Evolutionary conservation across 1,140 invertebrate species (phyloP).

Genomic region (Rhynchophorus ferrugineus): DNA sequence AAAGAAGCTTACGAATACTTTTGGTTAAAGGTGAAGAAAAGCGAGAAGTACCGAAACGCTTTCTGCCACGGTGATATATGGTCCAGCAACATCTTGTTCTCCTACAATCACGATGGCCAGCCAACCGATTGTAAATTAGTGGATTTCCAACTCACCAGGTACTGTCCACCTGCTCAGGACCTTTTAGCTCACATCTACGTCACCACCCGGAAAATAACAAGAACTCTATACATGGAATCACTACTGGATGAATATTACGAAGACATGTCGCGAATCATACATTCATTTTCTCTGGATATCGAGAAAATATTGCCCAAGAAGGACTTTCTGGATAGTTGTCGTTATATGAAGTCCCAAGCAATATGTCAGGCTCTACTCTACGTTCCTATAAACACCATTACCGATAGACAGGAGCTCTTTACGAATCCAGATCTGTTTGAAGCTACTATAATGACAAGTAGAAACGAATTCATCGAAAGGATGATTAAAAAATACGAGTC

Average conservation of each 20-base stretch:
- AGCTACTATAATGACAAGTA: constrained; percentile 19
- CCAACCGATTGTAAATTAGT: constrained; percentile 39
- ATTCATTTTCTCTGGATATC: constrained; percentile 14
- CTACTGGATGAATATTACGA: constrained; percentile 28
- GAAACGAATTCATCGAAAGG: constrained; percentile 21
- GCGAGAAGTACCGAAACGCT: constrained; percentile 32
- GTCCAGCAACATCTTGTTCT: constrained; percentile 43
- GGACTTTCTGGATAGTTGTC: constrained; percentile 29
- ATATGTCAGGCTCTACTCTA: constrained; percentile 23
- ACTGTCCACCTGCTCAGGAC: constrained; percentile 43
- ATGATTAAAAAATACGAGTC: constrained; percentile 18
- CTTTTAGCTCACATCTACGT: constrained; percentile 40
- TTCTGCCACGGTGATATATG: constrained; percentile 43
- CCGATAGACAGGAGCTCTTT: constrained; percentile 18
- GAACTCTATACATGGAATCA: constrained; percentile 25
- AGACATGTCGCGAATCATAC: constrained; percentile 22
- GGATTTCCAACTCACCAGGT: constrained; percentile 43
- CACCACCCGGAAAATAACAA: constrained; percentile 38
- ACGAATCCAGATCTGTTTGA: constrained; percentile 13
- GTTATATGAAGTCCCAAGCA: constrained; percentile 13
- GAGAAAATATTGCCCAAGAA: constrained; percentile 20
- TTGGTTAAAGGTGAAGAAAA: constrained; percentile 21
- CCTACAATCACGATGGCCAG: constrained; percentile 31
- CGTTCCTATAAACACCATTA: constrained; percentile 25
- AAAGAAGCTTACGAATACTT: background rate